phyloP scores from a whole-genome alignment of 1,140 invertebrate species.

The Rhopalosiphum maidis region DNA sequence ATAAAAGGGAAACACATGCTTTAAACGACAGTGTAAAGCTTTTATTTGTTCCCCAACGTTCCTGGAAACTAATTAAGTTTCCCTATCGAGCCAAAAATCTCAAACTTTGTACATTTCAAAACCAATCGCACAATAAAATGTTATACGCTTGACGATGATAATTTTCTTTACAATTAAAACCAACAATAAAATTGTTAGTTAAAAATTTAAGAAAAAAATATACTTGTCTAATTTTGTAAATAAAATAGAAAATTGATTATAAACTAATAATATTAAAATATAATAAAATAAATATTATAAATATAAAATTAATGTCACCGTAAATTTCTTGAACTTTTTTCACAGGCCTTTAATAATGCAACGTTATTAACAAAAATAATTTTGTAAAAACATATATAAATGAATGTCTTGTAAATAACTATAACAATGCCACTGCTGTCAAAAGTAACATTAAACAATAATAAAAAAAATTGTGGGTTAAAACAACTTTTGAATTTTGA shows the following conservation, averaged over 20 bases:
- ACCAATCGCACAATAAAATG: constrained; percentile 13
- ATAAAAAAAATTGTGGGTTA: not conserved
- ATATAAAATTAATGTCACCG: not conserved
- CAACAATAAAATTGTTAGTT: not conserved
- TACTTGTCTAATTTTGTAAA: not conserved
- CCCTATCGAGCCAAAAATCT: constrained; percentile 51
- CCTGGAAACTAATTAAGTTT: constrained; percentile 55
- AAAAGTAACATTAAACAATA: not conserved
- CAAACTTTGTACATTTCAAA: constrained; percentile 46
- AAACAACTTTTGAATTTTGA: not conserved
- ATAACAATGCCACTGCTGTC: not conserved
- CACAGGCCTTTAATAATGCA: not conserved
- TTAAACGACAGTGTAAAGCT: constrained; percentile 11
- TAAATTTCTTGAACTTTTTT: not conserved
- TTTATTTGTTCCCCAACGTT: constrained; percentile 36
- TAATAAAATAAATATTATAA: not conserved
- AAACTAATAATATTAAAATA: not conserved
- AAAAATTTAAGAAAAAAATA: not conserved
- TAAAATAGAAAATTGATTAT: not conserved
- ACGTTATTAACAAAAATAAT: not conserved
- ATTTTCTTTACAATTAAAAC: not conserved
- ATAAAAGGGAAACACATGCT: constrained; percentile 42
- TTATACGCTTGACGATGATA: not conserved
- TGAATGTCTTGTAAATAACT: not conserved
- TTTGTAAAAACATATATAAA: not conserved